Evolutionary conservation across 2,888 invertebrate genomes (phyloP), one percentile per base, ranked within the genome.

Genomic region (Drosophila multiciliata): DNA sequence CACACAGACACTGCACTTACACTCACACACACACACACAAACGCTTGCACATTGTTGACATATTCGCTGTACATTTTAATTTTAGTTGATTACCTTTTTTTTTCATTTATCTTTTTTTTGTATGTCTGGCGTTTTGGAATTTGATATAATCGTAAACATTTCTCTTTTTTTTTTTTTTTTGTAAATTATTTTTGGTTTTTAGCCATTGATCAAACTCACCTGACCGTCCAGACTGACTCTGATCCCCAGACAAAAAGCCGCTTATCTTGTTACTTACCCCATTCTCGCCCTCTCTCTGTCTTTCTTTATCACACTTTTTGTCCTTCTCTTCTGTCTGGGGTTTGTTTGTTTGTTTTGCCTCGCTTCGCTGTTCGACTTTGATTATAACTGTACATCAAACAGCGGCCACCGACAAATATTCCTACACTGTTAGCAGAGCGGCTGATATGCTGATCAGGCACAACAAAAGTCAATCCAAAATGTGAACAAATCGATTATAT

Each of bases 31-130:
- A 66, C 35, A 20, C 42, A 12, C 12, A 42, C 8, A n/a, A 15
- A 0, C 23, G 15, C 15, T 23, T 15, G 45, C 15, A 65, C 71
- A 77, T 73, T 74, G 83, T 78, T 90, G 89, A 81, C 90, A 87
- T 83, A 75, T 82, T 82, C 67, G 61, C 53, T 77, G 83, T 80
- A 88, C 89, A 88, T 84, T 84, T 84, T 83, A 83, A 84, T 88
- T 89, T 78, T 63, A 78, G 75, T 89, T 89, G 87, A 89, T 89
- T 87, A 87, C 85, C 78, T 85, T 66, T 59, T 70, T 70, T 75
- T 70, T 73, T 63, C 55, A 58, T 77, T 57, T 49, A 42, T 55
- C 17, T 54, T 42, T 12, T 50, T 54, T 53, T 45, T 36, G 59
- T 59, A 75, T 66, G 70, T 66, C 78, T 83, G 71, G 49, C 69